Conservation (phyloP, 2,113 vertebrate species). For the Paramormyrops kingsleyae region DNA sequence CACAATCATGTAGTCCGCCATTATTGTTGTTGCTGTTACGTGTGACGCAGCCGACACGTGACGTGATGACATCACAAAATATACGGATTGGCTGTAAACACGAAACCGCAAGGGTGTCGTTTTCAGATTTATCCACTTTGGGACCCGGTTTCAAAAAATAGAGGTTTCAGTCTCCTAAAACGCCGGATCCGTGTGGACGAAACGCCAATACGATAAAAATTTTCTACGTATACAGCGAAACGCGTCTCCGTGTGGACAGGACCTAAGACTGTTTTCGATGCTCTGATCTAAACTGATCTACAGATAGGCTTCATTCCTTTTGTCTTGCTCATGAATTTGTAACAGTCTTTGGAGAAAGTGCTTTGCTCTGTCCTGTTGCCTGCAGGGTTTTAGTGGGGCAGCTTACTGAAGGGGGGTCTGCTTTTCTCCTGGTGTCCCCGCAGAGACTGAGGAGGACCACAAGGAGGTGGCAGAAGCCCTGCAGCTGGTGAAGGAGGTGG, state of each 20-base stretch:
- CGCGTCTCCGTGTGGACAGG: not conserved
- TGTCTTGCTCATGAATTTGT: not conserved
- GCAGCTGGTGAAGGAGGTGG: slow-evolving; percentile 76
- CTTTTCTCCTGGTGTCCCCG: not conserved
- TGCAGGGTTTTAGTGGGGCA: not conserved
- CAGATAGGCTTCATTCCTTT: not conserved
- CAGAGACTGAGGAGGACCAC: slow-evolving; percentile 78
- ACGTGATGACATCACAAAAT: too few relatives aligned
- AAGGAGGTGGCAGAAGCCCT: slow-evolving; percentile 72
- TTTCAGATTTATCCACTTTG: too few relatives aligned
- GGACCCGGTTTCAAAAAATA: too few relatives aligned
- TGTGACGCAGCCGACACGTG: too few relatives aligned
- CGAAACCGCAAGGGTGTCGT: too few relatives aligned
- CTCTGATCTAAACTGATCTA: not conserved
- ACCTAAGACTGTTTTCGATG: not conserved
- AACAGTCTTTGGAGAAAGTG: not conserved
- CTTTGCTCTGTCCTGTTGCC: not conserved
- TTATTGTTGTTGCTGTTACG: too few relatives aligned
- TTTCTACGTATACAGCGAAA: too few relatives aligned
- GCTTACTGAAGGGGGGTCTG: not conserved
- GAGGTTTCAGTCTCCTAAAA: too few relatives aligned
- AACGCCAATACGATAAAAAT: too few relatives aligned
- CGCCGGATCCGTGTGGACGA: too few relatives aligned
- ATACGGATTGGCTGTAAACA: too few relatives aligned
- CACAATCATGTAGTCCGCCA: too few relatives aligned